phyloP scores from a whole-genome alignment of 2,888 invertebrate species.

The Nomada fucata region DNA sequence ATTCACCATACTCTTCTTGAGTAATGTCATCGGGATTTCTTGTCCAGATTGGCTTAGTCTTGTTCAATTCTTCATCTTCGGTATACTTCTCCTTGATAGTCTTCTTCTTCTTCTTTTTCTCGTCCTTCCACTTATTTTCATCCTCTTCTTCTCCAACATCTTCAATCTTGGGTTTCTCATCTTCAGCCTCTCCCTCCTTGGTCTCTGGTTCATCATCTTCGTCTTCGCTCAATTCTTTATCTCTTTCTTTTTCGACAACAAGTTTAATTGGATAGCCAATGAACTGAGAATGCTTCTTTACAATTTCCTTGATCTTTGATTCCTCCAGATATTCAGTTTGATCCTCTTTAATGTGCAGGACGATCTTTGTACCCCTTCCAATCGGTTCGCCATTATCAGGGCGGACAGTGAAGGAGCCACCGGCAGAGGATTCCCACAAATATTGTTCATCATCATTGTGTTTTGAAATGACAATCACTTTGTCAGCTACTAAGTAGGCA shows the following conservation, averaged over 20 bases:
- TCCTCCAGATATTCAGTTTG: slow-evolving; percentile 98
- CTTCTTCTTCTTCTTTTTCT: slow-evolving; percentile 95
- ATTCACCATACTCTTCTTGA: slow-evolving; percentile 98
- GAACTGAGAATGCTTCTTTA: slow-evolving; percentile 99
- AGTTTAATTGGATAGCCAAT: slow-evolving; percentile 99
- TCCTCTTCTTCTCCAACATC: slow-evolving; percentile 90
- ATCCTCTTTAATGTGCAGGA: slow-evolving; percentile 97
- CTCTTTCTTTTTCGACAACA: slow-evolving; percentile 97
- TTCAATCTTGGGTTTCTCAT: slow-evolving; percentile 90
- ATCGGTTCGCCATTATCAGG: slow-evolving; percentile 91
- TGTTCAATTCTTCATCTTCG: slow-evolving; percentile 99
- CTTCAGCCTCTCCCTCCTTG: slow-evolving; percentile 88
- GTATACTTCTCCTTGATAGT: slow-evolving; percentile 99
- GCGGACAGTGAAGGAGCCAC: slow-evolving; percentile 97
- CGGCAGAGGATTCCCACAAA: slow-evolving; percentile 99
- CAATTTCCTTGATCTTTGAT: slow-evolving; percentile 96
- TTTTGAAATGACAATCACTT: slow-evolving; percentile 96
- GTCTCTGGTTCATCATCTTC: slow-evolving; percentile 89
- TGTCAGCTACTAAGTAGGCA: slow-evolving; percentile 98
- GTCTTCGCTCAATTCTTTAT: slow-evolving; percentile 97
- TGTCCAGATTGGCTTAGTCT: slow-evolving; percentile 99
- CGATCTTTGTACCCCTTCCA: slow-evolving; percentile 97
- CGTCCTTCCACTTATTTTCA: slow-evolving; percentile 90
- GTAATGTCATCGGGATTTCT: slow-evolving; percentile 98
- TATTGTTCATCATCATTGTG: slow-evolving; percentile 99